Base-by-base conservation (phyloP, 2,797 vertebrate species). In the Peromyscus eremicus region DNA sequence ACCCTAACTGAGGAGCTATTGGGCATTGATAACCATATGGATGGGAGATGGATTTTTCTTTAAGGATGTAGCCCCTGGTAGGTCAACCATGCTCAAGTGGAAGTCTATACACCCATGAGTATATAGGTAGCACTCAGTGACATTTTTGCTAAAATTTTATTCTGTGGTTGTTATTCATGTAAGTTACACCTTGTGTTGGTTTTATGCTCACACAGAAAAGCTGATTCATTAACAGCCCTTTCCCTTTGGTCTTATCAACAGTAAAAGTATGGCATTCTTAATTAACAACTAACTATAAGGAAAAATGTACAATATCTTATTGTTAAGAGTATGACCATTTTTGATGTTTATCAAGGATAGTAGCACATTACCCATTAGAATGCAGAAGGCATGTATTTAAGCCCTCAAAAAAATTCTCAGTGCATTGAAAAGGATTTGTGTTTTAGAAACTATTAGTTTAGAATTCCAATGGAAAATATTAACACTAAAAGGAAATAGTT, bases 261-360 rank as follows among this genome's bases (percentile, higher is more conserved):
- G 49, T 49, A 12, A 11, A 49, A 43, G 37, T 49, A 37, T 85
- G 43, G 5, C 95, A 62, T 93, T 83, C 94, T 95, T 97, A 97
- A 97, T 96, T 96, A 95, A 79, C 62, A 64, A 52, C 62, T 79
- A 90, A 73, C 27, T 95, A 37, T 66, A 97, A 92, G 96, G 94
- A 97, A 71, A 89, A 94, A 60, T 0, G 1, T 90, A 94, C 12
- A 97, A 77, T 25, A 94, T 95, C 96, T 66, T 16, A 37, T 83
- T 94, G 86, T 89, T 70, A 92, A 96, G 88, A 46, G 37, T 88
- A 14, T 85, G 75, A 95, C 70, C 64, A 86, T 94, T 79, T 79
- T 71, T 80, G 27, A 1, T 34, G 32, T 46, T 66, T 34, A 34
- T 21, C 93, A 97, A 97, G 76, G 90, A 87, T 68, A 94, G 23